Evolutionary conservation across 2,113 vertebrate genomes (phyloP), one percentile per base, ranked within the genome.

Genomic region (Centropus unirufus): DNA sequence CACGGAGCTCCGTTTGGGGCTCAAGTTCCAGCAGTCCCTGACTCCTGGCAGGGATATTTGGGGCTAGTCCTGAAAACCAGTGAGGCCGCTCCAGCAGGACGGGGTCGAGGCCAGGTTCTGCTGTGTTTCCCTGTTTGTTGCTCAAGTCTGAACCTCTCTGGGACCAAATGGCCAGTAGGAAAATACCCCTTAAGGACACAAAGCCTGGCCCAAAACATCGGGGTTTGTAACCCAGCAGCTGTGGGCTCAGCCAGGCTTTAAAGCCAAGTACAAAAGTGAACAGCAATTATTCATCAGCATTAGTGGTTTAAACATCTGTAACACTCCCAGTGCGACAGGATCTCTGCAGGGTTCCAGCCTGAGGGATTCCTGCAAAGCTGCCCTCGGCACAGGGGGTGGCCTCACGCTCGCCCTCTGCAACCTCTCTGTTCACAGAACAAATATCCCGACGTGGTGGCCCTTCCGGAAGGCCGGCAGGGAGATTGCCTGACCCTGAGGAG

Each of bases 391-490:
- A n/a, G n/a, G n/a, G n/a, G n/a, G n/a, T n/a, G n/a, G n/a, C n/a
- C n/a, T n/a, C n/a, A n/a, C n/a, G n/a, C 39, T 9, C 23, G 36
- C 9, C 19, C 23, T 77, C 64, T 64, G 46, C 15, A 75, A 63
- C 7, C 5, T 80, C 6, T 72, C 63, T 89, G 18, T 93, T 82
- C 46, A 21, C 88, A 99, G 98, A 94, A 85, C 24, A 98, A 98
- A 89, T 98, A 99, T 24, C 98, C 98, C 52, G 89, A 97, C 0
- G 5, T 92, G 0, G 98, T 99, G 47, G 89, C 55, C 55, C 98
- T 99, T 83, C 96, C 98, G 0, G 98, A 98, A 67, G 98, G 98
- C 39, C 55, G 94, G 42, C 70, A 59, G 32, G 98, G 98, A 22
- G 97, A 97, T 57, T 89, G 87, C 49, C 94, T 99, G 40, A 51